Base-by-base conservation (phyloP, 2,113 vertebrate genomes). In the Typhlomys cinereus region DNA sequence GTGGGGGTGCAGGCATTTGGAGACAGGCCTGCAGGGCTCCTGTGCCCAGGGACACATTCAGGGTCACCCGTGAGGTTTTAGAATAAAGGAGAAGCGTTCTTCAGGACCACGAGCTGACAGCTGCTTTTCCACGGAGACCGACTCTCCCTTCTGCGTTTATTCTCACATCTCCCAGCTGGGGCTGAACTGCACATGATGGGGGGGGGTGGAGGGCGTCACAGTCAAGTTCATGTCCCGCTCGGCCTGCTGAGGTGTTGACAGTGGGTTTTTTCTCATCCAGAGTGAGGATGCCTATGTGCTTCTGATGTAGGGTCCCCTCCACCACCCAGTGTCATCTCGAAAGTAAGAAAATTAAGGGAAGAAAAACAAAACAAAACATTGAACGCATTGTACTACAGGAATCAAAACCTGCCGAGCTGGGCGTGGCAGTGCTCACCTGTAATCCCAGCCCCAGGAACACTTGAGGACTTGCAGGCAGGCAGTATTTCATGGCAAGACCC, bases 1-100 rank as follows among this genome's bases (percentile, higher is more conserved):
- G 3, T 6, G 48, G 61, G 46, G 13, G 39, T 0, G 0, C 64
- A 41, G 62, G 1, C 1, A 0, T 2, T n/a, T 2, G 23, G 46
- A 11, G 14, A 31, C 46, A 48, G 59, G 41, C 50, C 52, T 27
- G 11, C 17, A 41, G 82, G 62, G 62, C 10, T 8, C 6, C 48
- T 54, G 4, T 12, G n/a, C 36, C 34, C 15, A 7, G 75, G 64
- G 17, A 2, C 18, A 48, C 15, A 6, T 5, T 21, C 13, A 25
- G 25, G 41, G 52, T 20, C 66, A 34, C 18, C 11, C 46, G 54
- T 1, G 0, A 5, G 69, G 41, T 6, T 57, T 75, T 9, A n/a
- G 59, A 23, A 10, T 12, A 34, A n/a, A 78, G 20, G 41, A 44
- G 7, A 82, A 14, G 2, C 2, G 15, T 36, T 34, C 44, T 36